Conservation (phyloP, 2,888 invertebrate species). For the Cerastis rubricosa region DNA sequence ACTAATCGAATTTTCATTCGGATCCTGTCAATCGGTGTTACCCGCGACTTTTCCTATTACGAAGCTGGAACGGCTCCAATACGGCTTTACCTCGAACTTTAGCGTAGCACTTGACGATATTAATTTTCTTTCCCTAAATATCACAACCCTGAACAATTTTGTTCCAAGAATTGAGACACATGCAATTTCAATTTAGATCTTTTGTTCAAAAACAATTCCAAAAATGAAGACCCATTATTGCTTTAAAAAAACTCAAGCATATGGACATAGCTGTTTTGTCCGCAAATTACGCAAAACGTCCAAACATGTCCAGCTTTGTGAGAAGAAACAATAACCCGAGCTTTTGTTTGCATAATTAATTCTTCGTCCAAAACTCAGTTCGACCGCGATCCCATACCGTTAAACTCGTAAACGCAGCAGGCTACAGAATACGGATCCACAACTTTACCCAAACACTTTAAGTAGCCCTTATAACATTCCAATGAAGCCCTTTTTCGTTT, state of each 20-base stretch:
- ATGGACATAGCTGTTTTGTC: slow-evolving; percentile 79
- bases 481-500: slow-evolving; percentile 62
- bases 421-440: slow-evolving; percentile 72
- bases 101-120: slow-evolving; percentile 62
- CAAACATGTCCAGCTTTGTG: slow-evolving; percentile 83
- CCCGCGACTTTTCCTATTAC: slow-evolving; percentile 73
- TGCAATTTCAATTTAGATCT: slow-evolving; percentile 34
- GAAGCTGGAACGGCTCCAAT: slow-evolving; percentile 72
- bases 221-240: slow-evolving; percentile 49
- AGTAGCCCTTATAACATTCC: slow-evolving; percentile 56
- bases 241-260: slow-evolving; percentile 65
- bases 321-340: slow-evolving; percentile 84
- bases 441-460: slow-evolving; percentile 47
- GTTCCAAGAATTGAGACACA: slow-evolving; percentile 43
- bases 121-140: slow-evolving; percentile 54
- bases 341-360: slow-evolving; percentile 89
- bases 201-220: slow-evolving; percentile 39
- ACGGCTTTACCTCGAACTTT: slow-evolving; percentile 68
- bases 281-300: slow-evolving; percentile 89
- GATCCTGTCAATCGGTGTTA: slow-evolving; percentile 66
- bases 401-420: slow-evolving; percentile 86
- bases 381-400: slow-evolving; percentile 85
- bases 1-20: slow-evolving; percentile 68
- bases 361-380: slow-evolving; percentile 81
- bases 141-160: slow-evolving; percentile 18